These are phyloP conservation scores for Litocranius walleri DNA, from an alignment of 2,113 vertebrate genomes.

Conservation along the genomic window DNA sequence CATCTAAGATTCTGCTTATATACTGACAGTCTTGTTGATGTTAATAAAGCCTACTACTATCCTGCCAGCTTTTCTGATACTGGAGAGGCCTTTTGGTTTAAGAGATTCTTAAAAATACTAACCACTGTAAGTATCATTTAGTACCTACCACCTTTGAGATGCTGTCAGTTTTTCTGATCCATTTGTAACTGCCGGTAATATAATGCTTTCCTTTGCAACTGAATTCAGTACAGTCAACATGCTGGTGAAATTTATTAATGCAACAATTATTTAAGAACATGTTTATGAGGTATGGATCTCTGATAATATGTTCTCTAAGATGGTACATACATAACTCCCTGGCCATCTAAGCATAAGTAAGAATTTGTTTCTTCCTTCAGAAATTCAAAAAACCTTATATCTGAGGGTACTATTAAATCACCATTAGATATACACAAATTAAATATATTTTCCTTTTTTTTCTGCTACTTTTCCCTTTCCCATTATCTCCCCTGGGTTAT, in stretches of 20 bases:
- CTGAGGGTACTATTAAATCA: background rate
- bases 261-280: background rate
- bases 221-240: background rate
- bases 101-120: slow-evolving; percentile 35
- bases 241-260: background rate
- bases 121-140: background rate
- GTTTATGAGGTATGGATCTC: background rate
- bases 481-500: background rate
- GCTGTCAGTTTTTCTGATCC: background rate
- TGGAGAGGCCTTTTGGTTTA: slow-evolving; percentile 4
- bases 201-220: background rate
- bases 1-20: slow-evolving; percentile 32
- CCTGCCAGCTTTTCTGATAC: background rate
- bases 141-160: background rate
- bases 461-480: background rate
- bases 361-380: background rate
- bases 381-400: background rate
- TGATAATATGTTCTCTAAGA: background rate
- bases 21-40: slow-evolving; percentile 45
- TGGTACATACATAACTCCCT: background rate
- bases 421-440: background rate
- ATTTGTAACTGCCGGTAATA: background rate
- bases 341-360: background rate
- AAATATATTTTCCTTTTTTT: background rate
- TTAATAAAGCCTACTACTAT: slow-evolving; percentile 54